These are phyloP conservation scores for Drosophila hawaiiensis DNA, from an alignment of 2,888 invertebrate genomes.

Conservation along the genomic window DNA sequence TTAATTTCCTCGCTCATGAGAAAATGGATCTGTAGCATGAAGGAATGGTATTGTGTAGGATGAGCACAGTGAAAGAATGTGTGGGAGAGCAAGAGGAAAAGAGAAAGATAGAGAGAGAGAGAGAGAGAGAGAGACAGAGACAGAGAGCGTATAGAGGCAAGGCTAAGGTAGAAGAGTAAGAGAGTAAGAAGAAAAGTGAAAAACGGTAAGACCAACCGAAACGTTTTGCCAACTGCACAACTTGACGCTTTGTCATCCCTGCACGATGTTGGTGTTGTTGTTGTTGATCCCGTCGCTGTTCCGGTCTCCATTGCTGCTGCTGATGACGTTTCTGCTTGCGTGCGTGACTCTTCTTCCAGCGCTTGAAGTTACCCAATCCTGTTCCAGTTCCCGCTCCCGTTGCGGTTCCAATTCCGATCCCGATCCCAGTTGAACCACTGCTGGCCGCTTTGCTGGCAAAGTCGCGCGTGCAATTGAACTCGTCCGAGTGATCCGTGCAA, in stretches of 20 bases:
- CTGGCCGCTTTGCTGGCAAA: constrained; percentile 31
- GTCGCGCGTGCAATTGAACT: constrained; percentile 86
- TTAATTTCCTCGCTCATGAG: background rate
- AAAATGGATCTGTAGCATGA: background rate
- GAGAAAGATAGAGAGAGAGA: background rate
- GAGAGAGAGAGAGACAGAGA: background rate
- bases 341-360: constrained; percentile 82
- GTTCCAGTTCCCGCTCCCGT: background rate
- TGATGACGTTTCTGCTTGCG: constrained; percentile 21
- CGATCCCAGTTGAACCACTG: constrained; percentile 10
- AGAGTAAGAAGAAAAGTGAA: constrained; percentile 20
- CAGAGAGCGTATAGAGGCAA: background rate
- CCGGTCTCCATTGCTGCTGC: constrained; percentile 9
- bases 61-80: too few species aligned
- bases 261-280: constrained; percentile 3
- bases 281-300: constrained; percentile 7
- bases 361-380: constrained; percentile 62
- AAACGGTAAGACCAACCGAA: constrained; percentile 83
- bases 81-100: background rate
- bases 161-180: constrained; percentile 20
- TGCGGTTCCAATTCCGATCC: background rate
- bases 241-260: constrained; percentile 34
- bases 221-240: constrained; percentile 44
- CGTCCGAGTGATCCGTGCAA: constrained; percentile 88
- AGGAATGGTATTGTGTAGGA: background rate